These are phyloP conservation scores for Actinia tenebrosa DNA, from an alignment of 64 coral and sea anemone species.

Conservation along the genomic window DNA sequence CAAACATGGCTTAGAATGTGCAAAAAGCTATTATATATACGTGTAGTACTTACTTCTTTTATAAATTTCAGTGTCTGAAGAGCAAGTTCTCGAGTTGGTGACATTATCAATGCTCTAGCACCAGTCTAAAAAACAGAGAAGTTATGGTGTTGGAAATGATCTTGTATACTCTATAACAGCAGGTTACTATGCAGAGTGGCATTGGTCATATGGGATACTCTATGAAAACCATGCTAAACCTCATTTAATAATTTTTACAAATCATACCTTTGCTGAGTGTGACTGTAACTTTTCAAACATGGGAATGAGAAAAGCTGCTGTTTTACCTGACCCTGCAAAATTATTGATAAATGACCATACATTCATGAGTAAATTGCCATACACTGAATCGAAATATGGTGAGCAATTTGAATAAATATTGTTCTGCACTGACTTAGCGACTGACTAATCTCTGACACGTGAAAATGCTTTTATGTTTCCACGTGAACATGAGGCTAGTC, in stretches of 20 bases:
- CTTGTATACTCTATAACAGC: neutral
- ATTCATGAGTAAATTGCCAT: too few relatives aligned
- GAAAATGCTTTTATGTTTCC: too few relatives aligned
- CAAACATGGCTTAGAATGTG: too few relatives aligned
- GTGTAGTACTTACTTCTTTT: constrained; percentile 65
- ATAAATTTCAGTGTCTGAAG: constrained; percentile 96
- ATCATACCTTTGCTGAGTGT: constrained; percentile 80
- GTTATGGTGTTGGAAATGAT: neutral
- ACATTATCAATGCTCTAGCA: constrained; percentile 79
- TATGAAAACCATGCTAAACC: too few relatives aligned
- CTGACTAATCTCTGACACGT: too few relatives aligned
- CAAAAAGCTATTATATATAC: too few relatives aligned
- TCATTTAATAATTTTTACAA: neutral
- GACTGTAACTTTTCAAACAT: constrained; percentile 89
- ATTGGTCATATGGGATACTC: too few relatives aligned
- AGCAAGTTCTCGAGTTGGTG: constrained; percentile 93
- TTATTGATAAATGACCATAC: too few relatives aligned
- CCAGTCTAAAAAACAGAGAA: constrained; percentile 50
- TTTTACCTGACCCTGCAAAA: constrained; percentile 92
- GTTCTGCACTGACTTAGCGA: too few relatives aligned
- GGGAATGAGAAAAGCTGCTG: constrained; percentile 92
- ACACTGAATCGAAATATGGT: too few relatives aligned
- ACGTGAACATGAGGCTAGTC: too few relatives aligned
- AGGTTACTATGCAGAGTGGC: neutral
- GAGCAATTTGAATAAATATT: too few relatives aligned